A percentile compares a stretch with the other conserved stretches of the same genome.
Evolutionary conservation across 2,888 invertebrate species (phyloP).

Genomic region (Parnassius glacialis): DNA sequence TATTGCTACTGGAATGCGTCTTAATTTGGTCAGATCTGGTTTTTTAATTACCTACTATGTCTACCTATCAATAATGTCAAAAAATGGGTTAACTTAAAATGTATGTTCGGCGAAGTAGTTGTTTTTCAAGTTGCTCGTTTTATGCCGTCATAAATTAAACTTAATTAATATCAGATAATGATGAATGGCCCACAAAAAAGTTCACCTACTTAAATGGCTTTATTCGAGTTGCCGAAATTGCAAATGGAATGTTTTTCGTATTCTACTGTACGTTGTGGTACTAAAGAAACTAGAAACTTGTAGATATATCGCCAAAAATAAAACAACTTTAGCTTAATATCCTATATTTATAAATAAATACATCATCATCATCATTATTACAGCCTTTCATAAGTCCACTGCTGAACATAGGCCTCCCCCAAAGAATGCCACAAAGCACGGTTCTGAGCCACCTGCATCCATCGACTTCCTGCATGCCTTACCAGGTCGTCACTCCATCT

Average conservation of each 20-base stretch:
- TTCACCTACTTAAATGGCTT: conserved; percentile 26
- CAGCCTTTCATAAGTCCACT: too few relatives aligned
- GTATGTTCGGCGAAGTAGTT: not conserved
- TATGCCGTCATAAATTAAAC: conserved; percentile 15
- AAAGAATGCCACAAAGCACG: too few relatives aligned
- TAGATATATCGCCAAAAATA: too few relatives aligned
- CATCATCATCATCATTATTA: too few relatives aligned
- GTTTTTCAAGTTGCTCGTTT: conserved; percentile 12
- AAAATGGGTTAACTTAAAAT: conserved; percentile 25
- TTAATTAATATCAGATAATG: conserved; percentile 25
- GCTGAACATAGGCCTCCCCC: too few relatives aligned
- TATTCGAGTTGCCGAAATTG: conserved; percentile 17
- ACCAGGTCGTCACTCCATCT: too few relatives aligned
- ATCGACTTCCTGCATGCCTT: too few relatives aligned
- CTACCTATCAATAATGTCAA: conserved; percentile 17
- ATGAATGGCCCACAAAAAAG: conserved; percentile 23
- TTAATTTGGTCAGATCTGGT: conserved; percentile 11
- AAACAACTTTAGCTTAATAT: too few relatives aligned
- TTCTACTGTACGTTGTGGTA: too few relatives aligned
- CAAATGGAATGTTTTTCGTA: not conserved
- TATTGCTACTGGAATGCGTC: conserved; percentile 2
- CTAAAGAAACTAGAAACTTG: too few relatives aligned
- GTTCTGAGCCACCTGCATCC: too few relatives aligned
- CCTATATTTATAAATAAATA: not conserved
- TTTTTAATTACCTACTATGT: conserved; percentile 13